phyloP scores from a whole-genome alignment of 2,797 vertebrate genomes.

The Galaxias olidus region DNA sequence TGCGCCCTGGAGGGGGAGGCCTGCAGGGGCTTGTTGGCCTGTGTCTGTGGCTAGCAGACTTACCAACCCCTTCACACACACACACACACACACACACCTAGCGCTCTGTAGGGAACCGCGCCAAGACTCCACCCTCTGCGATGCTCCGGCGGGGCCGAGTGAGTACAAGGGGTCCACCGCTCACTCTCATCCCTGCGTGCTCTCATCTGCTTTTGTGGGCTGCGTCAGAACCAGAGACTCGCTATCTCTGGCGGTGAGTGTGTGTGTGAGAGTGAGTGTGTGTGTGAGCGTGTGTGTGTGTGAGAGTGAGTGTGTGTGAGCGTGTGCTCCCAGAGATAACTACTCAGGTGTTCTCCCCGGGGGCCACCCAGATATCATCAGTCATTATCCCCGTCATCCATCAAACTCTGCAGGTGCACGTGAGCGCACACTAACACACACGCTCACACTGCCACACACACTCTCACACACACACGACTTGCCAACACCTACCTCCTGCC shows the following conservation, averaged over 20 bases:
- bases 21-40: too few relatives aligned
- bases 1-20: too few relatives aligned
- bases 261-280: constrained; percentile 1
- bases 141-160: not conserved
- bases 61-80: too few relatives aligned
- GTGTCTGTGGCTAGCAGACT: too few relatives aligned
- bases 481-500: constrained; percentile 14
- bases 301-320: constrained; percentile 34
- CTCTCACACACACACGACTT: not conserved
- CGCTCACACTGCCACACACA: constrained; percentile 16
- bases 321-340: constrained; percentile 38
- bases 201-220: constrained; percentile 18
- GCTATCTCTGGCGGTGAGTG: constrained; percentile 6
- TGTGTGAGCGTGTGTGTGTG: constrained; percentile 23
- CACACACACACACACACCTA: too few relatives aligned
- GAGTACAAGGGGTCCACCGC: not conserved
- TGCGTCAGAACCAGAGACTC: constrained; percentile 31
- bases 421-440: constrained; percentile 35
- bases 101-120: not conserved
- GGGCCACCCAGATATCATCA: constrained; percentile 70
- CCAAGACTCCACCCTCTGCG: not conserved
- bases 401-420: constrained; percentile 69
- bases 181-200: constrained; percentile 36
- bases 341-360: constrained; percentile 75
- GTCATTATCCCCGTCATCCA: constrained; percentile 75